A percentile compares a stretch with the other conserved stretches of the same genome.
Conservation (phyloP, 2,888 invertebrate species). For the Pemphredon lugubris region DNA sequence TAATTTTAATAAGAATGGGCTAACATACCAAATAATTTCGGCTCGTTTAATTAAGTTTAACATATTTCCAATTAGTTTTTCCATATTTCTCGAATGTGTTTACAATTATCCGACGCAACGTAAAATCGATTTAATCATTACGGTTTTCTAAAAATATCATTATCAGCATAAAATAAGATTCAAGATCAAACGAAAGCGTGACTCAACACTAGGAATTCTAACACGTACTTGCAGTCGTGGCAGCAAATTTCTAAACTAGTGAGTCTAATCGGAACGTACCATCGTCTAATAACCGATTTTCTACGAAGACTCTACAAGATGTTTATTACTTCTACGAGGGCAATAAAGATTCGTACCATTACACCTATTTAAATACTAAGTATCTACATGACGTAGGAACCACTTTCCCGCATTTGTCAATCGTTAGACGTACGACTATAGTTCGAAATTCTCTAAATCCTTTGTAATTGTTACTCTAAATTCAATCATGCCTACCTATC, state of each 20-base stretch:
- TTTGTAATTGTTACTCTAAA: too few relatives aligned
- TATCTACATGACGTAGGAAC: slow-evolving; percentile 7
- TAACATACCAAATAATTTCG: too few relatives aligned
- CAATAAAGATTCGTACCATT: slow-evolving; percentile 5
- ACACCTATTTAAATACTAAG: slow-evolving; percentile 17
- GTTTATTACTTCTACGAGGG: slow-evolving; percentile 4
- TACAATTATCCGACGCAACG: too few relatives aligned
- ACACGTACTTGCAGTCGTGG: slow-evolving; percentile 13
- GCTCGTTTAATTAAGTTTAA: too few relatives aligned
- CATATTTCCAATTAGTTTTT: too few relatives aligned
- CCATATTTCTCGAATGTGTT: too few relatives aligned
- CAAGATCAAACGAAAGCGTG: too few relatives aligned
- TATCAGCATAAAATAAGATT: too few relatives aligned
- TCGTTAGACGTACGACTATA: neutral
- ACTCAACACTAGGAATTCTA: too few relatives aligned
- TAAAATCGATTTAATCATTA: too few relatives aligned
- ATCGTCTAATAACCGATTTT: slow-evolving; percentile 16
- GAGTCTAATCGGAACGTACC: slow-evolving; percentile 5
- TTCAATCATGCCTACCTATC: slow-evolving; percentile 36
- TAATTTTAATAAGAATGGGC: too few relatives aligned
- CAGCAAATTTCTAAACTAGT: slow-evolving; percentile 27
- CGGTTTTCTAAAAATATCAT: too few relatives aligned
- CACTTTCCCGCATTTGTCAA: neutral
- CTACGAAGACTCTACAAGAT: slow-evolving; percentile 18
- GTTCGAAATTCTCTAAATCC: neutral